Conservation (phyloP, 2,113 vertebrate genomes). For the Rhagologus leucostigma region DNA sequence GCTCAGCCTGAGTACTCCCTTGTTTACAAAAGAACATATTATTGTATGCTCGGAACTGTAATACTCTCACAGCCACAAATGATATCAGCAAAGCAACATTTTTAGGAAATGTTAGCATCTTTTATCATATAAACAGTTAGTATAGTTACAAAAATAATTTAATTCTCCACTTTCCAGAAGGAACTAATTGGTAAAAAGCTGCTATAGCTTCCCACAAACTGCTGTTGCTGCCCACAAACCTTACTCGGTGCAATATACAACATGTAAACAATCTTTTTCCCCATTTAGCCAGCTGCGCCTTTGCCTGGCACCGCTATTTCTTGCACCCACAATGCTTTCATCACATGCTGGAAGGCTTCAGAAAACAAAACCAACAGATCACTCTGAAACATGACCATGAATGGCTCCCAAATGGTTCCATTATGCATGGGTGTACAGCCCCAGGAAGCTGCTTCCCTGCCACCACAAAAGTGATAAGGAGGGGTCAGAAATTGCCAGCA, state of each 20-base stretch:
- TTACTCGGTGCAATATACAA: not conserved
- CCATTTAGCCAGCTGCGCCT: not conserved
- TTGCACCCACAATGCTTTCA: not conserved
- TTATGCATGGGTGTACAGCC: accelerated
- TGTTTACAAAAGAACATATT: not conserved
- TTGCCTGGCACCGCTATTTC: not conserved
- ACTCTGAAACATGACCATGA: not conserved
- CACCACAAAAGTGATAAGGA: not conserved
- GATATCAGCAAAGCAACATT: not conserved
- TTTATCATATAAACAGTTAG: not conserved
- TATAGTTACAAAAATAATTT: not conserved
- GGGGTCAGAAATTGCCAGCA: not conserved
- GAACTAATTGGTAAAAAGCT: not conserved
- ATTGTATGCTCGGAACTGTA: not conserved
- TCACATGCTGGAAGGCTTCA: not conserved
- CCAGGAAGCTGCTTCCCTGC: not conserved
- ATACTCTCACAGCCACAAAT: not conserved
- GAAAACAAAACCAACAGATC: not conserved
- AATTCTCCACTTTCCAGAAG: not conserved
- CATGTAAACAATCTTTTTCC: not conserved
- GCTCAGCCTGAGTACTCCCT: not conserved
- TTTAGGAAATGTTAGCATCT: not conserved
- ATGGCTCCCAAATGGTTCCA: not conserved
- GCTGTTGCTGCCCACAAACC: not conserved
- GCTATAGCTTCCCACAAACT: not conserved